Base-by-base conservation (phyloP, 2,797 vertebrate species). In the Poeciliopsis infans region DNA sequence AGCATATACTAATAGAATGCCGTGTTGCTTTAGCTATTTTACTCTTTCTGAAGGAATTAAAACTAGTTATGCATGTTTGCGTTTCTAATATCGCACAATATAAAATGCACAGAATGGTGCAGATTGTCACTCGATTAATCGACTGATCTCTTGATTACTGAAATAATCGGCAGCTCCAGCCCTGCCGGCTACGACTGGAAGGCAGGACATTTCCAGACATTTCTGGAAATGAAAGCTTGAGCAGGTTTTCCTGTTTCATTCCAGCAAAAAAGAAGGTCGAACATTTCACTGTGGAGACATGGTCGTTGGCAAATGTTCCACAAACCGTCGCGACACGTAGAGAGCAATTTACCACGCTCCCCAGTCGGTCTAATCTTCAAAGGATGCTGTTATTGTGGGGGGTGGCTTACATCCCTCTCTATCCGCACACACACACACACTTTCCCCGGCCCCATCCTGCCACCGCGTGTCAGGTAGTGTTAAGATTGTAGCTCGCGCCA, bases 311-410 rank as follows among this genome's bases (percentile, higher is more conserved):
- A 86, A 90, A 89, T 92, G 91, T 85, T 88, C 79, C 82, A 73
- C 82, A 87, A 83, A 23, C 86, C 75, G 86, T 83, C 82, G 84
- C 72, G 68, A 88, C 88, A 86, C n/a, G 81, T 74, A 74, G 81
- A 84, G 85, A 86, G 91, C 86, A 85, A 92, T 92, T 92, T 90
- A 83, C 86, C 53, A 64, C 12, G 70, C 88, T 91, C 89, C 72
- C 85, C 88, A 85, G 90, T 93, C 90, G 79, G 78, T 84, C 86
- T 92, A 89, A 92, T 93, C 92, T 91, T 93, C 90, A 93, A 91
- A 92, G 86, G 77, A 90, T 69, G 84, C 77, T 77, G 85, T 87
- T 87, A 85, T 84, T 83, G 82, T 85, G 11, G n/a, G 10, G 28
- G 20, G 49, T 53, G 49, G 76, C 79, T 88, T 79, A 82, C 83